Conservation (phyloP, 1,140 invertebrate species). For the Euschistus heros region DNA sequence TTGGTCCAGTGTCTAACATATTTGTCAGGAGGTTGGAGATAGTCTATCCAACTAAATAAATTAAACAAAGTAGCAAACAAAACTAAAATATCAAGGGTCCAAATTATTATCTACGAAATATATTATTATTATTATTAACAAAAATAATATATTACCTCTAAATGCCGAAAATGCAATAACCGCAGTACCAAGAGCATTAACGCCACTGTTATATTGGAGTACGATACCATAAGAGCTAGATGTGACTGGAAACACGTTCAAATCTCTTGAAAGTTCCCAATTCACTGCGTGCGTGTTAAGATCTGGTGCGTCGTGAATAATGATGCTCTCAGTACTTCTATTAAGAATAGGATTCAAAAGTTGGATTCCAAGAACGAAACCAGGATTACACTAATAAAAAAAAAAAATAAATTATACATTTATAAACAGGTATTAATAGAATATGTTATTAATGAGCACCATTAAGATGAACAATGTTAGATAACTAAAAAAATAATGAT, state of each 20-base stretch:
- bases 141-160: slow-evolving; percentile 26
- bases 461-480: too few species aligned
- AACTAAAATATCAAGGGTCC: too few species aligned
- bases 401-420: not conserved
- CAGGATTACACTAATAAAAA: slow-evolving; percentile 52
- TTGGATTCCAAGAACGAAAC: slow-evolving; percentile 63
- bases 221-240: slow-evolving; percentile 73
- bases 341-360: slow-evolving; percentile 80
- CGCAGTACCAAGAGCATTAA: slow-evolving; percentile 61
- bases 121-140: not conserved
- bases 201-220: slow-evolving; percentile 70
- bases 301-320: slow-evolving; percentile 55
- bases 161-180: slow-evolving; percentile 61
- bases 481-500: too few species aligned
- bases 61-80: too few species aligned
- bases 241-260: slow-evolving; percentile 75
- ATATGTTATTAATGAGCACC: too few species aligned
- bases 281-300: slow-evolving; percentile 44
- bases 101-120: too few species aligned
- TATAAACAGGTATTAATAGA: too few species aligned
- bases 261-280: slow-evolving; percentile 70
- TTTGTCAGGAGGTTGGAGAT: too few species aligned
- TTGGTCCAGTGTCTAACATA: too few species aligned
- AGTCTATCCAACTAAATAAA: too few species aligned
- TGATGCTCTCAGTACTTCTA: slow-evolving; percentile 69